These are phyloP conservation scores for Xenops minutus DNA, from an alignment of 2,797 vertebrate species.

Conservation along the genomic window DNA sequence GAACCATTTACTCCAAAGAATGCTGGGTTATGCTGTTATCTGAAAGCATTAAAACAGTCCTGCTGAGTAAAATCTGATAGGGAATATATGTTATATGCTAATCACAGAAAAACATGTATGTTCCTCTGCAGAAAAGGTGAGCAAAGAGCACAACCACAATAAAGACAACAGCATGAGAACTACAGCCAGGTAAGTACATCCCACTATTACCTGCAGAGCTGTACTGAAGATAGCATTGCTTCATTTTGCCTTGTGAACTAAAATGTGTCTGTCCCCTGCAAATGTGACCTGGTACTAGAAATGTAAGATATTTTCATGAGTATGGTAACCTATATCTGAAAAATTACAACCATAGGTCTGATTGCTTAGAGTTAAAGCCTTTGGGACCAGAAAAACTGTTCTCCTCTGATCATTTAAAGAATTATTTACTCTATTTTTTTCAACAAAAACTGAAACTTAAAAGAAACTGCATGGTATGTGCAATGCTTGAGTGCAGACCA, in stretches of 20 bases:
- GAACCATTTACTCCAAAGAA: neutral
- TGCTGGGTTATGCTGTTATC: neutral
- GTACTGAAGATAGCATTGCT: neutral
- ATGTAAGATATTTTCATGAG: neutral
- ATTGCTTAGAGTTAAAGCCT: neutral
- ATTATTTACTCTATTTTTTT: neutral
- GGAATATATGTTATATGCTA: neutral
- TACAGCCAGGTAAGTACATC: conserved; percentile 86
- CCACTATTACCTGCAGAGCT: neutral
- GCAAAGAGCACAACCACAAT: conserved; percentile 95
- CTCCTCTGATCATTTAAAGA: neutral
- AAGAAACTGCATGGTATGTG: neutral
- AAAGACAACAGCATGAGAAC: conserved; percentile 89
- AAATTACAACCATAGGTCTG: neutral
- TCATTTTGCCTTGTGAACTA: neutral
- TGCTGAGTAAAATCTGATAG: neutral
- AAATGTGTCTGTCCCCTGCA: neutral
- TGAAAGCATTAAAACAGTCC: neutral
- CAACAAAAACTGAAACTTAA: neutral
- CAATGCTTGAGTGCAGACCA: neutral
- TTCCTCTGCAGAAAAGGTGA: conserved; percentile 92
- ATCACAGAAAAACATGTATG: neutral
- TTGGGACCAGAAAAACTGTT: neutral
- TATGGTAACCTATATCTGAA: neutral
- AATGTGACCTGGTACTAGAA: neutral